Evolutionary conservation across 1,140 invertebrate genomes (phyloP).

Genomic region (Wasmannia auropunctata): DNA sequence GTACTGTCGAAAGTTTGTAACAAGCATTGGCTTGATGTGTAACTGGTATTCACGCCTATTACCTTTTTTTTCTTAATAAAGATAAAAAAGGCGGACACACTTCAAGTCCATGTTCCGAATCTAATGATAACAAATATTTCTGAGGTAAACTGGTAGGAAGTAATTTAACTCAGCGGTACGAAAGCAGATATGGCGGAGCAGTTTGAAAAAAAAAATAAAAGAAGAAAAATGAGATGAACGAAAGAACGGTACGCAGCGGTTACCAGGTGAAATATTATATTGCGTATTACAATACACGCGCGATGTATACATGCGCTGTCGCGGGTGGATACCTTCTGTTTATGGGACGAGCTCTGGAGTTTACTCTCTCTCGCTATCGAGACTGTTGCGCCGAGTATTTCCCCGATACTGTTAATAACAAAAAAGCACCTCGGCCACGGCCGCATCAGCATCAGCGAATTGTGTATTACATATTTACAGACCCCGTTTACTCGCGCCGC

Average conservation of each 20-base stretch:
- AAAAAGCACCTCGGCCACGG: slow-evolving; percentile 53
- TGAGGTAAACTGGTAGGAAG: neutral
- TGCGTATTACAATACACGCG: slow-evolving; percentile 8
- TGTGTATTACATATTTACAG: slow-evolving; percentile 63
- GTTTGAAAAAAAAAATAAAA: neutral
- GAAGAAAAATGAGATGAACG: neutral
- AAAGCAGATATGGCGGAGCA: slow-evolving; percentile 11
- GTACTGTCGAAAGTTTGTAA: too few relatives aligned
- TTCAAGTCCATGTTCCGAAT: too few relatives aligned
- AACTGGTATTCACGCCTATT: too few relatives aligned
- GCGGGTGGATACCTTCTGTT: slow-evolving; percentile 43
- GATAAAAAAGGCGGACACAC: too few relatives aligned
- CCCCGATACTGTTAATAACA: slow-evolving; percentile 66
- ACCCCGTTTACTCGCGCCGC: slow-evolving; percentile 19
- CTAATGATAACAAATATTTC: neutral
- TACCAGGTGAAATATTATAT: slow-evolving; percentile 59
- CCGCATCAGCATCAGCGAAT: slow-evolving; percentile 37
- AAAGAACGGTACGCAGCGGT: slow-evolving; percentile 34
- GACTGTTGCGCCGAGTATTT: slow-evolving; percentile 50
- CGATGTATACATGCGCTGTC: neutral
- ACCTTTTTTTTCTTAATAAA: too few relatives aligned
- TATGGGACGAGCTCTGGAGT: slow-evolving; percentile 39
- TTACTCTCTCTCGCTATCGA: slow-evolving; percentile 65
- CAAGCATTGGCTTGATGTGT: too few relatives aligned
- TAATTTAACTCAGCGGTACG: slow-evolving; percentile 40